Evolutionary conservation across 1,140 invertebrate species (phyloP).

Genomic region (Bombus waltoni): DNA sequence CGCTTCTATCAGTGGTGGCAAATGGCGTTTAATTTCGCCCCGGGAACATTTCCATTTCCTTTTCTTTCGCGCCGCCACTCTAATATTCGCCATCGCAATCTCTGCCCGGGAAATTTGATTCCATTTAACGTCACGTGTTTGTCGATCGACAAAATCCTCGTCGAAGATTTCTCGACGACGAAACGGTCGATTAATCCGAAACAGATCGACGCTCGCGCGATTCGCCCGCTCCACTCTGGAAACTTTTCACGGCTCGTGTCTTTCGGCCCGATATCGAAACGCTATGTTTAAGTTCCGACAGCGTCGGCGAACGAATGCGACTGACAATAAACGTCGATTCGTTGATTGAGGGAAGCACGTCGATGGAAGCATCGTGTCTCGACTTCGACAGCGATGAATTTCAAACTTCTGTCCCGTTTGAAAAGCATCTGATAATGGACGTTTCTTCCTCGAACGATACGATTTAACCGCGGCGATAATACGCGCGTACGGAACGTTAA

Average conservation of each 20-base stretch:
- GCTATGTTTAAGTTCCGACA: constrained; percentile 16
- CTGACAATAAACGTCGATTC: constrained; percentile 34
- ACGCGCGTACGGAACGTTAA: background rate
- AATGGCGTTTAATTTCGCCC: background rate
- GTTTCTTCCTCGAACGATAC: background rate
- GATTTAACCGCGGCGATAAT: background rate
- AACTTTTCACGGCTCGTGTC: constrained; percentile 21
- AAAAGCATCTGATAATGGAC: background rate
- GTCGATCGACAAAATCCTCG: background rate
- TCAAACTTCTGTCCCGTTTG: constrained; percentile 4
- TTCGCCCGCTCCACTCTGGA: background rate
- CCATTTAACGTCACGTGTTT: background rate
- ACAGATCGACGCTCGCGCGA: background rate
- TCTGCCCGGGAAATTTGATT: background rate
- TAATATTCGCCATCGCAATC: background rate
- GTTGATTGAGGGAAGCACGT: constrained; percentile 10
- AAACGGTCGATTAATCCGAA: constrained; percentile 8
- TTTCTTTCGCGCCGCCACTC: background rate
- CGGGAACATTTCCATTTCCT: background rate
- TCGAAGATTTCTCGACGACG: background rate
- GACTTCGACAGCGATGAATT: constrained; percentile 19
- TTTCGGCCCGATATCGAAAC: constrained; percentile 23
- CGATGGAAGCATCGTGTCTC: background rate
- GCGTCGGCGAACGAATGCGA: background rate
- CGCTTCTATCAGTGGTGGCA: background rate